Evolutionary conservation across 2,113 vertebrate species (phyloP), one percentile per base, ranked within the genome.

Genomic region (Phoxinus phoxinus): DNA sequence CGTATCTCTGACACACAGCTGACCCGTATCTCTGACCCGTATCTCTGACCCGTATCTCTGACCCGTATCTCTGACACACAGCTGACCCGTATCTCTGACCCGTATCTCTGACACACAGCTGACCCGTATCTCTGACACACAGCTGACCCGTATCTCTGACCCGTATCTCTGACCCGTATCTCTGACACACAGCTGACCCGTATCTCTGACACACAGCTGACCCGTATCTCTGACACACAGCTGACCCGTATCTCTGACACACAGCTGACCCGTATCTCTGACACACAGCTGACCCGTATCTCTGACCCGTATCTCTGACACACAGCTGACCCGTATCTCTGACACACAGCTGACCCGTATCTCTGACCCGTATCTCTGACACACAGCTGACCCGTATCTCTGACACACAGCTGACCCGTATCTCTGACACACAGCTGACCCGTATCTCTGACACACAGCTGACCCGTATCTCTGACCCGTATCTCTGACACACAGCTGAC

Each of bases 11-110:
- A 95, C 51, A n/a, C 13, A 17, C 56, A 32, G 65, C 35, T 23
- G 12, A 59, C 0, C 2, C 27, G 1, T 3, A 8, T 41, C 37
- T 41, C 37, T 1, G 7, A 41, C 8, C 35, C 0, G 35, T n/a
- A n/a, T n/a, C n/a, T n/a, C n/a, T n/a, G n/a, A n/a, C n/a, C n/a
- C n/a, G n/a, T n/a, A n/a, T n/a, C n/a, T n/a, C n/a, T n/a, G n/a
- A n/a, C n/a, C n/a, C n/a, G n/a, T n/a, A n/a, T n/a, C n/a, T 97
- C 89, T 97, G 95, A 95, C 51, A n/a, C 13, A 17, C 56, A 32
- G 65, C 35, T 23, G 12, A 59, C 0, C 2, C 27, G 1, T 3
- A 8, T 41, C 37, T 41, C 37, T 1, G 7, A 41, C 8, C 5
- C 32, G 4, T 6, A 37, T 4, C 35, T 97, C 89, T 97, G 95